Base-by-base conservation (phyloP, 2,888 invertebrate species). In the Hydrotaea cyrtoneurina region DNA sequence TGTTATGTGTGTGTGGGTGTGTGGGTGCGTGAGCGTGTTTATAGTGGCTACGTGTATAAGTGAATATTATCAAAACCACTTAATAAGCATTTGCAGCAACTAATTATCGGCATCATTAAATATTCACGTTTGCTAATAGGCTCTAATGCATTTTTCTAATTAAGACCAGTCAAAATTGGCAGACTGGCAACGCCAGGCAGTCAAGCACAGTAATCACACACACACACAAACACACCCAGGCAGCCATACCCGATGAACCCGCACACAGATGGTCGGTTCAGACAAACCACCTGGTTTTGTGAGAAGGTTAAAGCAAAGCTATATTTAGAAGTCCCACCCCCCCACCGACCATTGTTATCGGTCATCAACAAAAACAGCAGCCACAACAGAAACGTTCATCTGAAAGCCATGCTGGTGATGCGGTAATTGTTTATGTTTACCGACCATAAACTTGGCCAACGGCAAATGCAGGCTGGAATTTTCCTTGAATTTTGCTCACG, bases 121-220 rank as follows among this genome's bases (percentile, higher is more conserved):
- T 84, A 84, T 84, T 81, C 75, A 81, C 71, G 75, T 75, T 13
- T 74, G 43, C 80, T 84, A 84, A 84, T 81, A 78, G 64, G 64
- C 55, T 57, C 46, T 78, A 84, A 84, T 84, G 83, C 78, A 84
- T 84, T 84, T 84, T 80, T 84, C 71, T 78, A 80, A 84, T 84
- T 84, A 84, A 57, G 26, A 71, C 53, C 55, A 36, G 36, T 53
- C 36, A 64, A 78, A 71, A 78, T 15, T 36, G 64, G 15, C 23
- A 15, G 17, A 7, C 64, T 76, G 57, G 74, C 50, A 43, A 36
- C 8, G 13, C 4, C 50, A n/a, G n/a, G 46, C 39, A 17, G 50
- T 46, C 31, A 53, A 50, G 23, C 31, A 53, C 57, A n/a, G n/a
- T n/a, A n/a, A n/a, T n/a, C n/a, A n/a, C n/a, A n/a, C n/a, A 57